A percentile compares a stretch with the other conserved stretches of the same genome.
Conservation (phyloP, 2,113 vertebrate genomes). For the Zapornia atra region DNA sequence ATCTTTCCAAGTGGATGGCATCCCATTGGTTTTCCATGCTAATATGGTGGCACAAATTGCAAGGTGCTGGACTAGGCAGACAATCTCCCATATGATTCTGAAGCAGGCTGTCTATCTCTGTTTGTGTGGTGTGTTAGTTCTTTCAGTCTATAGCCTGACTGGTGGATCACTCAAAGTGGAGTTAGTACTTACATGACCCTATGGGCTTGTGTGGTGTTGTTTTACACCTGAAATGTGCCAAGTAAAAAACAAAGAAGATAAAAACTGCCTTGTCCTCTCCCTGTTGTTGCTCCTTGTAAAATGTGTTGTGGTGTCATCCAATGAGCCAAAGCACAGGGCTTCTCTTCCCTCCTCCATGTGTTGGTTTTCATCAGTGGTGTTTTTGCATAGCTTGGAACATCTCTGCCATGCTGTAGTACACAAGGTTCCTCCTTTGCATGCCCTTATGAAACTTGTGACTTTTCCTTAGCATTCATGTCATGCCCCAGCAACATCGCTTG, state of each 20-base stretch:
- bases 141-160: neutral
- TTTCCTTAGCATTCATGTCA: neutral
- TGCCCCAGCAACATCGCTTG: neutral
- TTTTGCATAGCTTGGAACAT: neutral
- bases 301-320: neutral
- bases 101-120: neutral
- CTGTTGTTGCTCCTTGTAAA: neutral
- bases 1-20: neutral
- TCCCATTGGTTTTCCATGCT: neutral
- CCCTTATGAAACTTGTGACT: neutral
- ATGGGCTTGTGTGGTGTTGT: neutral
- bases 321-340: neutral
- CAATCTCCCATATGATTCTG: accelerated
- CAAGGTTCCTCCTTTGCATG: neutral
- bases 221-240: neutral
- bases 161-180: neutral
- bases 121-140: neutral
- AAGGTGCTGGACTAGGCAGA: neutral
- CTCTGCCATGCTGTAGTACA: neutral
- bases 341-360: neutral
- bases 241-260: neutral
- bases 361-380: neutral
- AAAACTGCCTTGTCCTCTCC: neutral
- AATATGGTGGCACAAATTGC: neutral
- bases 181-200: neutral